Evolutionary conservation across 2,888 invertebrate species (phyloP).

Genomic region (Sminthurinus aureus): DNA sequence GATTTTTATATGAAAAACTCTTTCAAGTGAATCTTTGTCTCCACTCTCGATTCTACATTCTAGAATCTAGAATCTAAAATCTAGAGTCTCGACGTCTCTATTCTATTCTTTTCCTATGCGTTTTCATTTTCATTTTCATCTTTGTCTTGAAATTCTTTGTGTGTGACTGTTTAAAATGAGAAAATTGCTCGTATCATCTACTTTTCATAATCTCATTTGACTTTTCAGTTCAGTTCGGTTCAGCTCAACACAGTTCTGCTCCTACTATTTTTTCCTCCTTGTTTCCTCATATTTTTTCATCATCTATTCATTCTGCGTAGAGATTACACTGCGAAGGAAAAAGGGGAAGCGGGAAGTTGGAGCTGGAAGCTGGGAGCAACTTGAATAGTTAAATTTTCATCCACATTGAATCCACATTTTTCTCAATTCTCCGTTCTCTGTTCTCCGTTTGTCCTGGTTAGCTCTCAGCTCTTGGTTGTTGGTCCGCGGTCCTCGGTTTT

Average conservation of each 20-base stretch:
- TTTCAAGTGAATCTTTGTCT: constrained; percentile 23
- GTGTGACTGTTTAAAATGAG: constrained; percentile 28
- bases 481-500: no score
- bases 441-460: no score
- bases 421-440: neutral
- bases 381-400: no score
- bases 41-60: neutral
- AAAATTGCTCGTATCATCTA: constrained; percentile 32
- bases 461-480: neutral
- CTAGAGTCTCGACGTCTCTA: neutral
- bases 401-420: neutral
- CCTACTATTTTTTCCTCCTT: neutral
- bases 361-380: no score
- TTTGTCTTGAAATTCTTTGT: neutral
- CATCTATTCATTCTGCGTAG: no score
- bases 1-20: constrained; percentile 41
- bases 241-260: neutral
- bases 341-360: no score
- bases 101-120: neutral
- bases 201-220: neutral
- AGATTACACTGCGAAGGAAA: no score
- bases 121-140: constrained; percentile 10
- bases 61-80: no score
- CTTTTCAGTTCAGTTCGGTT: neutral
- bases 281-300: no score